Evolutionary conservation across 2,888 invertebrate species (phyloP), one percentile per base, ranked within the genome.

Genomic region (Patella depressa): DNA sequence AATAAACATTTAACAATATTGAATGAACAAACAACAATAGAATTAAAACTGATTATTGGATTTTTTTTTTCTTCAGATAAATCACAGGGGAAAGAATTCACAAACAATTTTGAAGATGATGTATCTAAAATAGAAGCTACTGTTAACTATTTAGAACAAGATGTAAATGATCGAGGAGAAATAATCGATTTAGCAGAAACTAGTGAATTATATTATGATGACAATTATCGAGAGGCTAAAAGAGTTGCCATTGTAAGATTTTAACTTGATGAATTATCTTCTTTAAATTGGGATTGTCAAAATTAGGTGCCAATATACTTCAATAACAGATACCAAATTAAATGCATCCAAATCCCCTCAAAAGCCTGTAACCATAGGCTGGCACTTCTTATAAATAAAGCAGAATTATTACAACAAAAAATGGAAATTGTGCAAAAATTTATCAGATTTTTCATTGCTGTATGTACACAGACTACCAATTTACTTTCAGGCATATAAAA

Each of bases 211-310:
- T 97, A 96, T 92, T 96, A 98, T 90, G 95, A 96, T 69, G 96
- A 95, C 24, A 98, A 98, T 91, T 94, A 96, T 80, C 96, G 96
- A 9, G 98, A 99, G 93, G 98, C 98, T 17, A 97, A 97, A 93
- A 95, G 98, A 81, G 98, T 98, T 53, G 96, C 96, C 79, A 97
- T 96, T 93, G 98, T 98, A 92, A 95, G 96, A 94, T 29, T 7
- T 45, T 45, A 45, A 45, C 9, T 45, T 45, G 45, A 45, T 45
- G 45, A 45, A 45, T 45, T 45, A 45, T 9, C 45, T 45, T 1
- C 45, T 45, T 45, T 45, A 34, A 34, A 34, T 34, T 5, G 4
- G 4, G 34, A 34, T 34, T 34, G 34, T 34, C 34, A 34, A 29
- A 34, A 34, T 34, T 34, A 45, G 34, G 34, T 45, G 34, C 34